Conservation (phyloP, 2,113 vertebrate species). For the Calypte anna region DNA sequence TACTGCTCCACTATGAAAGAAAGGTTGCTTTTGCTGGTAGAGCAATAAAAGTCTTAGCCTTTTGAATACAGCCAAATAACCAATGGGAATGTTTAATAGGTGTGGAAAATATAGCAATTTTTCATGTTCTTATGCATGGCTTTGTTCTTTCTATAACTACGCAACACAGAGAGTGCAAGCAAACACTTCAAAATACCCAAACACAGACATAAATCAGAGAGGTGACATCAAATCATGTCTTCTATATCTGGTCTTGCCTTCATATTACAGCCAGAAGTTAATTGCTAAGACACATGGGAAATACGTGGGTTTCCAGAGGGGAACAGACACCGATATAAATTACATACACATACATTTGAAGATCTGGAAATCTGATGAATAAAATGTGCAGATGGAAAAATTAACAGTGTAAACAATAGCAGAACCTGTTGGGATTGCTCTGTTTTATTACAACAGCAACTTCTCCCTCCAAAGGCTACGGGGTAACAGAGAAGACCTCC, state of each 20-base stretch:
- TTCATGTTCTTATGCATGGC: slow-evolving; percentile 20
- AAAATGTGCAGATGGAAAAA: neutral
- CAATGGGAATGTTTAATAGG: slow-evolving; percentile 57
- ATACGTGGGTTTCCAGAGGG: neutral
- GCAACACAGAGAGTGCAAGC: neutral
- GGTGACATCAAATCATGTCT: slow-evolving; percentile 41
- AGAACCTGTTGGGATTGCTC: accelerated
- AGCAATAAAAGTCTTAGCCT: slow-evolving; percentile 78
- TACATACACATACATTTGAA: neutral
- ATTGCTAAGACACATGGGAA: neutral
- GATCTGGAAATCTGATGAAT: neutral
- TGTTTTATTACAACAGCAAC: neutral
- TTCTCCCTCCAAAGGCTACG: neutral
- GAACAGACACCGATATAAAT: neutral
- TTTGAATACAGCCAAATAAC: slow-evolving; percentile 74
- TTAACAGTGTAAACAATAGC: accelerated
- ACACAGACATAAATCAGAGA: slow-evolving; percentile 25
- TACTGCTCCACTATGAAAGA: slow-evolving; percentile 87
- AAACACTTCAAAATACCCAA: slow-evolving; percentile 2
- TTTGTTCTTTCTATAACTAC: slow-evolving; percentile 71
- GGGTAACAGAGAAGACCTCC: neutral
- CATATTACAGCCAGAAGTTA: slow-evolving; percentile 18
- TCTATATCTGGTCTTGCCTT: neutral
- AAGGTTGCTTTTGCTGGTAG: slow-evolving; percentile 78
- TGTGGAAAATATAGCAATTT: slow-evolving; percentile 56